Conservation (phyloP, 2,113 vertebrate species). For the Mastomys coucha region DNA sequence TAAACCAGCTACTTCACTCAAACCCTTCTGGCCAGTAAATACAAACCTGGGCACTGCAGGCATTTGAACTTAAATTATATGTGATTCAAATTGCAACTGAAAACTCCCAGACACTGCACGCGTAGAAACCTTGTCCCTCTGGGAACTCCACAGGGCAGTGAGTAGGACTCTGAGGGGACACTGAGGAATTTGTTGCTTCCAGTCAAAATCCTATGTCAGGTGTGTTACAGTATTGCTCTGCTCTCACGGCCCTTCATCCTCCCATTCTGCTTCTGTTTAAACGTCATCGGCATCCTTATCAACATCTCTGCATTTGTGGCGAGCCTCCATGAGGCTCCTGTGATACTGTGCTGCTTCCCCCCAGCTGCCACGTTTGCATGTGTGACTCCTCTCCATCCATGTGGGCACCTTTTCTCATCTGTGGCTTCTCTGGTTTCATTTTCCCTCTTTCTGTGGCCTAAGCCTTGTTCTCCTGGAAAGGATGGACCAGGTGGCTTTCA, state of each 20-base stretch:
- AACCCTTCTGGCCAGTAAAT: neutral
- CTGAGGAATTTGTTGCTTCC: neutral
- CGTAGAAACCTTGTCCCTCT: neutral
- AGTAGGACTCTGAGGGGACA: neutral
- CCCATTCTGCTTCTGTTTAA: slow-evolving; percentile 32
- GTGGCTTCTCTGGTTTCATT: slow-evolving; percentile 10
- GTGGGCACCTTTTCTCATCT: slow-evolving; percentile 51
- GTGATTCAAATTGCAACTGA: neutral
- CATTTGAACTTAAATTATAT: neutral
- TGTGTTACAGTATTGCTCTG: slow-evolving; percentile 37
- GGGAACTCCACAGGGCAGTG: neutral
- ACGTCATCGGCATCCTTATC: slow-evolving; percentile 49
- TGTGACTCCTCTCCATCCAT: neutral
- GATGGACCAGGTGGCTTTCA: neutral
- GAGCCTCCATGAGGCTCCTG: slow-evolving; percentile 1
- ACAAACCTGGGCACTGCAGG: neutral
- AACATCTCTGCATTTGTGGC: neutral
- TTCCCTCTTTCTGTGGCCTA: slow-evolving; percentile 37
- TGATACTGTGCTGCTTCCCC: slow-evolving; percentile 40
- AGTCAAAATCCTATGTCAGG: neutral
- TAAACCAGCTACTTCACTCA: accelerated
- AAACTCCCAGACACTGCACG: neutral
- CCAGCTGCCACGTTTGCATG: slow-evolving; percentile 74
- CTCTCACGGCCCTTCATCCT: neutral
- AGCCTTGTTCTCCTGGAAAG: neutral